Conservation (phyloP, 2,113 vertebrate genomes). For the Pterocles burchelli region DNA sequence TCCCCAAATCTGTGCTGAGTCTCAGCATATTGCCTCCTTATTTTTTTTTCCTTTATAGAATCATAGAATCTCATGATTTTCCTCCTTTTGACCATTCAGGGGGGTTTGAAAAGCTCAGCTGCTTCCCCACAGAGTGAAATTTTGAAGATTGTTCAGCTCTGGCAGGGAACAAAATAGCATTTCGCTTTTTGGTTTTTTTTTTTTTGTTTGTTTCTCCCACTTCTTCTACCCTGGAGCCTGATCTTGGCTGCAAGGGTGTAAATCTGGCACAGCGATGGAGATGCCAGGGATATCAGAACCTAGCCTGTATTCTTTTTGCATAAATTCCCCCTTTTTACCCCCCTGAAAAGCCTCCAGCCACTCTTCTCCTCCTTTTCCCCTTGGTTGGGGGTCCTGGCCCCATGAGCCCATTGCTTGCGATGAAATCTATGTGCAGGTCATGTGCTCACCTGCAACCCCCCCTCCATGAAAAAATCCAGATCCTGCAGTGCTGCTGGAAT, state of each 20-base stretch:
- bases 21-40: neutral
- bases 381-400: neutral
- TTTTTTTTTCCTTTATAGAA: too few relatives aligned
- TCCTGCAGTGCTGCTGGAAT: neutral
- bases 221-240: conserved; percentile 1
- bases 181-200: conserved; percentile 2
- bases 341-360: neutral
- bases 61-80: too few relatives aligned
- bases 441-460: neutral
- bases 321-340: neutral
- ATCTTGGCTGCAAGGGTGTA: neutral
- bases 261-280: neutral
- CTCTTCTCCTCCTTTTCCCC: neutral
- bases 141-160: conserved; percentile 8
- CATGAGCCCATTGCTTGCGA: neutral
- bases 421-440: fast-evolving
- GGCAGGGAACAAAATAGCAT: neutral
- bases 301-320: neutral
- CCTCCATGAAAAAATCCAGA: neutral
- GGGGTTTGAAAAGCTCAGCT: conserved; percentile 22
- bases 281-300: neutral
- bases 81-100: neutral
- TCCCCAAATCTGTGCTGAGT: neutral
- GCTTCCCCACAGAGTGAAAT: conserved; percentile 1
- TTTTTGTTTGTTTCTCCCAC: neutral